Percentiles rank a stretch among this genome's conserved stretches.
These are phyloP conservation scores for Sesia apiformis DNA, from an alignment of 2,888 invertebrate genomes.

Conservation along the genomic window DNA sequence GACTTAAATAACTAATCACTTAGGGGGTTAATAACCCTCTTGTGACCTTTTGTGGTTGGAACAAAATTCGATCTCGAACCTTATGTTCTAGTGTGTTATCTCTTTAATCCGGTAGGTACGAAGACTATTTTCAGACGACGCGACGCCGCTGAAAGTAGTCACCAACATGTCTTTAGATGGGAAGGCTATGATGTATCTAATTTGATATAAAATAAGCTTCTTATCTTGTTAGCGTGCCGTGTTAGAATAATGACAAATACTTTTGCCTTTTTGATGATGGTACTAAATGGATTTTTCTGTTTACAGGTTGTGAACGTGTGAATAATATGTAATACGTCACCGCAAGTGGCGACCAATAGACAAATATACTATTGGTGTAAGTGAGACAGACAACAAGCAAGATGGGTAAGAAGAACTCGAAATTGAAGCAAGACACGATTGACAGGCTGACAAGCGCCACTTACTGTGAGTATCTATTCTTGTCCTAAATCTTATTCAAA, in stretches of 20 bases:
- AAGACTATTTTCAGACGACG: too few species aligned
- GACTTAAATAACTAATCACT: too few species aligned
- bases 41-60: too few species aligned
- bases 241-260: neutral
- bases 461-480: constrained; percentile 84
- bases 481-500: neutral
- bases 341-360: constrained; percentile 21
- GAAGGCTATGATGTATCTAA: too few species aligned
- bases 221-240: neutral
- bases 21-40: too few species aligned
- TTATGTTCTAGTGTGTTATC: too few species aligned
- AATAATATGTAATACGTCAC: constrained; percentile 58
- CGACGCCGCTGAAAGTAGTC: too few species aligned
- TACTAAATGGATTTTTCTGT: neutral
- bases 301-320: constrained; percentile 38
- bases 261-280: too few species aligned
- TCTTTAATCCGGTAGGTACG: too few species aligned
- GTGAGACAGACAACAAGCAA: constrained; percentile 33
- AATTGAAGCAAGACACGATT: constrained; percentile 96
- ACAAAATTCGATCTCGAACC: too few species aligned
- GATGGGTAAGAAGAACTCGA: constrained; percentile 97
- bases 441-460: constrained; percentile 93
- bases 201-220: neutral
- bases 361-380: constrained; percentile 15
- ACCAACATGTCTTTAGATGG: too few species aligned